These are phyloP conservation scores for Thelaira solivaga DNA, from an alignment of 2,888 invertebrate genomes.

Conservation along the genomic window DNA sequence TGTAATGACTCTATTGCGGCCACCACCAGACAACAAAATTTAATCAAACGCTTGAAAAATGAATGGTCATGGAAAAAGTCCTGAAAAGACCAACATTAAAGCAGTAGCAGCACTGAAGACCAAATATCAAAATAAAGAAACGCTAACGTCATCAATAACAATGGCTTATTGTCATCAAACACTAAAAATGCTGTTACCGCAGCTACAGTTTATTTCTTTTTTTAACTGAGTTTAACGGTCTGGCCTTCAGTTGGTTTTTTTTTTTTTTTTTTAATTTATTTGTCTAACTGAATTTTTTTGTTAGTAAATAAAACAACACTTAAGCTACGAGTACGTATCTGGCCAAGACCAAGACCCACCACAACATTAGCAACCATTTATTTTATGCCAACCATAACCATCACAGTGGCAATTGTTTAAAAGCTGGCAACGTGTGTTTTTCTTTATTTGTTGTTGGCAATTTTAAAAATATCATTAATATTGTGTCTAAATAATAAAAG, in stretches of 20 bases:
- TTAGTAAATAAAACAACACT: neutral
- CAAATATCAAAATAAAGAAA: no score
- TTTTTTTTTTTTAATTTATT: no score
- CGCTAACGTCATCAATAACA: slow-evolving; percentile 42
- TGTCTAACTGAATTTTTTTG: neutral
- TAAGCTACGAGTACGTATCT: no score
- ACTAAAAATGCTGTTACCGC: slow-evolving; percentile 40
- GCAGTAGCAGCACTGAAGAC: no score
- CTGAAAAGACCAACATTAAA: neutral
- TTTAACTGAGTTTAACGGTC: neutral
- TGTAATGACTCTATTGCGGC: slow-evolving; percentile 48
- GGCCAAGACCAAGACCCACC: slow-evolving; percentile 24
- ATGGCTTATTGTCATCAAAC: slow-evolving; percentile 49
- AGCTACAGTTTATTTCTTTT: slow-evolving; percentile 1
- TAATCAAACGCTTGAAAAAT: neutral
- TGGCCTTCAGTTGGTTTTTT: no score
- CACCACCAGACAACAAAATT: neutral
- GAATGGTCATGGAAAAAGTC: neutral
- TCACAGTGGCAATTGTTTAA: slow-evolving; percentile 44
- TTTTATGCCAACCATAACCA: slow-evolving; percentile 13
- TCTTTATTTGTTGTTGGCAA: slow-evolving; percentile 1
- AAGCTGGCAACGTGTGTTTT: slow-evolving; percentile 20
- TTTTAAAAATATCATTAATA: slow-evolving; percentile 45
- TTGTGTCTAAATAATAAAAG: slow-evolving; percentile 50
- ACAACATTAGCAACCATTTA: slow-evolving; percentile 30